A percentile compares a stretch with the other conserved stretches of the same genome.
Conservation (phyloP, 2,113 vertebrate species). For the Cyanoderma ruficeps region DNA sequence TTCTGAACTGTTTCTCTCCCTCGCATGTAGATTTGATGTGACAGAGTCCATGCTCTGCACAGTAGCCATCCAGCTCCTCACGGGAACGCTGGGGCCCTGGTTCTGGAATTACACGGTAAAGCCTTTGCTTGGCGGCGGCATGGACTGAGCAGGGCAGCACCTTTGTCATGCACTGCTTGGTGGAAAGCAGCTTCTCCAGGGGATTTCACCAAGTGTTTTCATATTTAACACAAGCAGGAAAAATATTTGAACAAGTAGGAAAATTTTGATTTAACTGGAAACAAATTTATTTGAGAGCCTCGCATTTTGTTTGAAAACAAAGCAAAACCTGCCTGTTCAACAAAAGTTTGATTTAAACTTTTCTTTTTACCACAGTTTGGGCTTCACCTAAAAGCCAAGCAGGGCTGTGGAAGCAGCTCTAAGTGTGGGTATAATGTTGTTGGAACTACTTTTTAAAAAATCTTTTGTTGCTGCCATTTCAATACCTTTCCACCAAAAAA, state of each 20-base stretch:
- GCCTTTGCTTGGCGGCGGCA: not conserved
- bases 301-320: not conserved
- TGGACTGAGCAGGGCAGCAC: constrained; percentile 51
- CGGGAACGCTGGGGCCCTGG: constrained; percentile 73
- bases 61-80: constrained; percentile 75
- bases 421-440: not conserved
- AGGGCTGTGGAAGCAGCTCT: not conserved
- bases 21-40: constrained; percentile 79
- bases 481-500: constrained; percentile 73
- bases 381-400: not conserved
- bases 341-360: not conserved
- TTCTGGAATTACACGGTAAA: constrained; percentile 85
- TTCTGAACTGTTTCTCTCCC: constrained; percentile 71
- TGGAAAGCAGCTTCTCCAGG: not conserved
- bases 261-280: constrained; percentile 1
- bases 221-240: not conserved
- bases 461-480: not conserved
- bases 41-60: constrained; percentile 84
- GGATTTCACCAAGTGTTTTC: constrained; percentile 7
- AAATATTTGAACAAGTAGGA: constrained; percentile 24
- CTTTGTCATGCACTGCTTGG: constrained; percentile 67
- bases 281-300: not conserved
- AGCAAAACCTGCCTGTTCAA: not conserved
- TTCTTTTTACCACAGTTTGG: not conserved
- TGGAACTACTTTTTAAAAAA: not conserved